These are phyloP conservation scores for Megaceryle alcyon DNA, from an alignment of 2,797 vertebrate species.

Conservation along the genomic window DNA sequence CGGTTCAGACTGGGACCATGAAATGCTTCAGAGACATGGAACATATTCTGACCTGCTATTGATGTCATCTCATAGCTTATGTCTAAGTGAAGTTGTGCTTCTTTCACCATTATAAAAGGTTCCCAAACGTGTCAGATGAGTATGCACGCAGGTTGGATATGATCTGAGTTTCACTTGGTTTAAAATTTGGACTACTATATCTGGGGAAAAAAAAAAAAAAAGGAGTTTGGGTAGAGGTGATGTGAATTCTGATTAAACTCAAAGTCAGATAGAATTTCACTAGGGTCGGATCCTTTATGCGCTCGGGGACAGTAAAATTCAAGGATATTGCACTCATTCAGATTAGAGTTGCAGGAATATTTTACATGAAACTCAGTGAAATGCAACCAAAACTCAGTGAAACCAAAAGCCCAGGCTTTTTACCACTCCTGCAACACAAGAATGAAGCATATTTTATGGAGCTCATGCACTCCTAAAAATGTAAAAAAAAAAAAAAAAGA, in stretches of 20 bases:
- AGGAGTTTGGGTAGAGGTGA: background rate
- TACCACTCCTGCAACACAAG: background rate
- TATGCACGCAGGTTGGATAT: background rate
- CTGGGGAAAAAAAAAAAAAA: background rate
- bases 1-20: background rate
- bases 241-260: background rate
- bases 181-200: background rate
- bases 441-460: background rate
- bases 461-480: background rate
- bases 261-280: background rate
- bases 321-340: background rate
- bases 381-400: background rate
- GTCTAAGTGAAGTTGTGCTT: background rate
- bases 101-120: background rate
- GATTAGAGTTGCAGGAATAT: background rate
- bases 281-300: background rate
- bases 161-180: background rate
- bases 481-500: background rate
- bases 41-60: background rate
- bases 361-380: background rate
- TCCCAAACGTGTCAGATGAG: background rate
- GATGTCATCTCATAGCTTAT: background rate
- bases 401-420: background rate
- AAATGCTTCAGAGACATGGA: background rate
- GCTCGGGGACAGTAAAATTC: background rate